Evolutionary conservation across 2,113 vertebrate genomes (phyloP), one percentile per base, ranked within the genome.

Genomic region (Tautogolabrus adspersus): DNA sequence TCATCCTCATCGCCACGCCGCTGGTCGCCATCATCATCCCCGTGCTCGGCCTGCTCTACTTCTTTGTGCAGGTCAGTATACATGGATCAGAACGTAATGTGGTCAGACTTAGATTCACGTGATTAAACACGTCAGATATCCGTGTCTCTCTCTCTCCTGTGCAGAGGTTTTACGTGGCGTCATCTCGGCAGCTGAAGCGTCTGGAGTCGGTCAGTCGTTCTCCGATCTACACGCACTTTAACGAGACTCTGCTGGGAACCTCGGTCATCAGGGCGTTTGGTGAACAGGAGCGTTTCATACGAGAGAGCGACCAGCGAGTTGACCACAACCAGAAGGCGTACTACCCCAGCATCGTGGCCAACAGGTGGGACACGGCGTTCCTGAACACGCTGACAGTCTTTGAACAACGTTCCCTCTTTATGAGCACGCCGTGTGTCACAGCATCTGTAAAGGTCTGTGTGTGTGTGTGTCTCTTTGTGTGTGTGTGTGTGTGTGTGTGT

Each of bases 261-360:
- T 97, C 96, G 0, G 96, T 99, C 59, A 99, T 99, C 84, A 92
- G 98, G 0, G 97, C 98, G 73, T 99, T 98, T 0, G 92, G 94
- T 10, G 97, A 97, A 57, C 96, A 99, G 92, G 78, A 94, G 0
- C 95, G 97, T 9, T 99, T 99, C 77, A 96, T 98, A 78, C 58
- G 2, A 10, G 95, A 97, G 90, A 99, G 96, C 0, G 97, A 99
- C 88, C 57, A 82, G 56, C 94, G 96, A 18, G 96, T 99, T 82
- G 98, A 99, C 68, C 94, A 96, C 82, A 99, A 99, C 84, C 98
- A 99, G 93, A 97, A 96, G 87, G 97, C 97, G 19, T 99, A 99
- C 74, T 99, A 95, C 72, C 96, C 98, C 19, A 93, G 97, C 93
- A 98, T 99, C 3, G 95, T 98, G n/a, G 97, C 98, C 19, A 99